Percentiles rank a stretch among this genome's conserved stretches.
These are phyloP conservation scores for Apodemia hepburni DNA, from an alignment of 2,888 invertebrate genomes.

Conservation along the genomic window DNA sequence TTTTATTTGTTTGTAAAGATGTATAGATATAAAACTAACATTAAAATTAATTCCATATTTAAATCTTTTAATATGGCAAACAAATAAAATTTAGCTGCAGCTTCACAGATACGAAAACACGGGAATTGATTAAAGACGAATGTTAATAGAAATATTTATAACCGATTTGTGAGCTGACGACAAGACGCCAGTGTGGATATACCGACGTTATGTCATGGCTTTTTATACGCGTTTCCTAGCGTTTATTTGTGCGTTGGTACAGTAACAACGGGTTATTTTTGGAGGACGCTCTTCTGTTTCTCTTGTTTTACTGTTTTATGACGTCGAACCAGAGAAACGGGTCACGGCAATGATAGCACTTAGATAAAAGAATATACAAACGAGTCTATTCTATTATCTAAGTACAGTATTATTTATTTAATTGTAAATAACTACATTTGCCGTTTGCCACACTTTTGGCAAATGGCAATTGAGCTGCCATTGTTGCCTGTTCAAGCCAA, in stretches of 20 bases:
- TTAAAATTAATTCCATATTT: neutral
- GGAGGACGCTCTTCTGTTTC: slow-evolving; percentile 58
- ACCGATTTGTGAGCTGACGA: slow-evolving; percentile 14
- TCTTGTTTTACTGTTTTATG: slow-evolving; percentile 51
- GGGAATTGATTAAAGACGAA: slow-evolving; percentile 5
- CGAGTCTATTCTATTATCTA: neutral
- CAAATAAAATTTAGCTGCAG: neutral
- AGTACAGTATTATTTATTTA: neutral
- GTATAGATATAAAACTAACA: no score
- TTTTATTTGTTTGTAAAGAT: no score
- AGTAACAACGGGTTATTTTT: slow-evolving; percentile 56
- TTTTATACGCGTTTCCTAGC: slow-evolving; percentile 47
- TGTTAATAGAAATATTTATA: slow-evolving; percentile 3
- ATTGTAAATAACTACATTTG: neutral
- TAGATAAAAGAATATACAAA: neutral
- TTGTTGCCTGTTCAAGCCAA: no score
- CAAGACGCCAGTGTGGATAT: slow-evolving; percentile 23
- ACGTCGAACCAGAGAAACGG: slow-evolving; percentile 45
- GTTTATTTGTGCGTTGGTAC: slow-evolving; percentile 55
- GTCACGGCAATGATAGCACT: slow-evolving; percentile 38
- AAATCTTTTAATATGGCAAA: no score
- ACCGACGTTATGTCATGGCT: slow-evolving; percentile 44
- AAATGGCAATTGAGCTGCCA: no score
- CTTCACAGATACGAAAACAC: neutral
- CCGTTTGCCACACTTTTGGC: no score